Percentiles rank a stretch among this genome's conserved stretches.
These are phyloP conservation scores for Dicyrtoma fusca DNA, from an alignment of 2,888 invertebrate species.

Conservation along the genomic window DNA sequence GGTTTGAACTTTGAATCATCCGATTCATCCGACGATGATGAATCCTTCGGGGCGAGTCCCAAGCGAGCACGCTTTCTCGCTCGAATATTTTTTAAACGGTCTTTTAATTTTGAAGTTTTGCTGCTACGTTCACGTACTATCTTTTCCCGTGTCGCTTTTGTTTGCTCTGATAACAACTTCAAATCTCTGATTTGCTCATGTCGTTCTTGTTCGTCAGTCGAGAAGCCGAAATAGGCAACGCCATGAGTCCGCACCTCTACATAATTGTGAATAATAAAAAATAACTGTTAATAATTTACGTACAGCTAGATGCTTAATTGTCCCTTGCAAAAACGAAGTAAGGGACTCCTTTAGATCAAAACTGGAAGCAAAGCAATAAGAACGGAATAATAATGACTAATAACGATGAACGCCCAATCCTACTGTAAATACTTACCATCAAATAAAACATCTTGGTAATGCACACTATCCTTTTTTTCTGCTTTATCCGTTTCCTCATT, in stretches of 20 bases:
- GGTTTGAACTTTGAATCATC: background rate
- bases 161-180: conserved; percentile 71
- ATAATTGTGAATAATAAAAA: background rate
- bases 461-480: conserved; percentile 73
- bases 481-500: conserved; percentile 79
- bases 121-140: conserved; percentile 63
- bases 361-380: background rate
- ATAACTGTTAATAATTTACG: no score
- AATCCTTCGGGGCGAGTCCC: conserved; percentile 56
- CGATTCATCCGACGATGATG: conserved; percentile 10
- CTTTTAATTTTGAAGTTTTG: conserved; percentile 58
- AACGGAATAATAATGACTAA: no score
- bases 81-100: conserved; percentile 61
- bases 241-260: conserved; percentile 89
- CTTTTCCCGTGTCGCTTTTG: conserved; percentile 66
- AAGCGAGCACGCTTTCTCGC: conserved; percentile 57
- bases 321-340: background rate
- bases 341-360: background rate
- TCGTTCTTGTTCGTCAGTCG: conserved; percentile 79
- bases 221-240: conserved; percentile 88
- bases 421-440: conserved; percentile 67
- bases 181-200: conserved; percentile 79
- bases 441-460: conserved; percentile 90
- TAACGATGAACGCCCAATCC: no score
- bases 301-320: no score